Percentiles rank a stretch among this genome's conserved stretches.
Conservation (phyloP, 2,888 invertebrate genomes). For the Mythimna impura region DNA sequence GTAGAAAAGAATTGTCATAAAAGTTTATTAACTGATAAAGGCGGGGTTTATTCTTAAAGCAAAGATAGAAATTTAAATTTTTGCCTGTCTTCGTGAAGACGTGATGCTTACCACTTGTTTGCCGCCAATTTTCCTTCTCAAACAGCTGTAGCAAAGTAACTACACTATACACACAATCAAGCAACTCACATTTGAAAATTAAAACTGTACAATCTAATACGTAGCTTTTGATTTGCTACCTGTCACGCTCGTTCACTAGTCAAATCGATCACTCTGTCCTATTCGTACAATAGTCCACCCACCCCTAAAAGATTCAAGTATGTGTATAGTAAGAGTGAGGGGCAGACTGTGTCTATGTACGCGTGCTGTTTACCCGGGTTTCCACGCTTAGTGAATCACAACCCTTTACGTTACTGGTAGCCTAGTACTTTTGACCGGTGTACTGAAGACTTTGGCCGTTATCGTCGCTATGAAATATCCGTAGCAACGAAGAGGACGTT, state of each 20-base stretch:
- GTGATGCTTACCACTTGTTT: neutral
- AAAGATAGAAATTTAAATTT: neutral
- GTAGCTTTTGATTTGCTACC: neutral
- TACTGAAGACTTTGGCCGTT: slow-evolving; percentile 11
- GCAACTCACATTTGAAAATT: neutral
- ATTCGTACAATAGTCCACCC: neutral
- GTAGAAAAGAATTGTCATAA: neutral
- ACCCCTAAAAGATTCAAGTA: neutral
- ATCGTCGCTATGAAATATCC: slow-evolving; percentile 3
- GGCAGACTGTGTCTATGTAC: slow-evolving; percentile 1
- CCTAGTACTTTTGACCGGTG: slow-evolving; percentile 36
- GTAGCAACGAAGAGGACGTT: slow-evolving; percentile 9
- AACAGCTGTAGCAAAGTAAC: neutral
- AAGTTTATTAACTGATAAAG: neutral
- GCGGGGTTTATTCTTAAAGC: neutral
- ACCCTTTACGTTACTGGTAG: slow-evolving; percentile 18
- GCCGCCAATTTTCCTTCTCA: neutral
- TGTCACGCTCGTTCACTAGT: slow-evolving; percentile 9
- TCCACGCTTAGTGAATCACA: slow-evolving; percentile 1
- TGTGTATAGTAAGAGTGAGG: slow-evolving; percentile 6
- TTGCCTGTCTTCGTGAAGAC: neutral
- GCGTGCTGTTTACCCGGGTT: slow-evolving; percentile 1
- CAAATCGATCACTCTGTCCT: slow-evolving; percentile 25
- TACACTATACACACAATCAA: slow-evolving; percentile 4
- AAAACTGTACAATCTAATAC: neutral